Conservation (phyloP, 2,113 vertebrate species). For the Brachyhypopomus occidentalis region DNA sequence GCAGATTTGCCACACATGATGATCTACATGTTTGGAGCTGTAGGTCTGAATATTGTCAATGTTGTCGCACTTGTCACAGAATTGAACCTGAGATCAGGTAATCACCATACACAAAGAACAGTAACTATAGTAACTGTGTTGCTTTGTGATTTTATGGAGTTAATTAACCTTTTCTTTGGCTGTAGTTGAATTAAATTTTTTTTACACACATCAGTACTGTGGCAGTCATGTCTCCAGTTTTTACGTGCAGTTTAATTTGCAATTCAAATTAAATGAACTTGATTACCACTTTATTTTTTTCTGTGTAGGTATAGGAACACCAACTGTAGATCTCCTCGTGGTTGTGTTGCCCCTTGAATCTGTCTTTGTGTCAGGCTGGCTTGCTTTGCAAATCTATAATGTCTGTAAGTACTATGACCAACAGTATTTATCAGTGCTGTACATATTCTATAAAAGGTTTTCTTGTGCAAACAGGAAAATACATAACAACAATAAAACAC, state of each 20-base stretch:
- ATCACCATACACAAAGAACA: not conserved
- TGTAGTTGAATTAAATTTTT: no score
- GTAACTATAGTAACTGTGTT: not conserved
- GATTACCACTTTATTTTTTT: not conserved
- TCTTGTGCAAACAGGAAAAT: no score
- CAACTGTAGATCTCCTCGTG: not conserved
- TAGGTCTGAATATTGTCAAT: not conserved
- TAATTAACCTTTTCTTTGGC: no score
- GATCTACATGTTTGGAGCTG: slow-evolving; percentile 32
- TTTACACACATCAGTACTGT: no score
- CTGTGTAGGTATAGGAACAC: not conserved
- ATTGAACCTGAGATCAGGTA: slow-evolving; percentile 30
- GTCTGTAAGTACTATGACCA: not conserved
- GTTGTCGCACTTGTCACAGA: not conserved
- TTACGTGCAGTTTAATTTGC: no score
- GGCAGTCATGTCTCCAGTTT: no score
- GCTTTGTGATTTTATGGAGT: no score
- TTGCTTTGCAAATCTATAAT: slow-evolving; percentile 3
- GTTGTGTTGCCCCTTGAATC: slow-evolving; percentile 1
- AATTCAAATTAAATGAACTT: no score
- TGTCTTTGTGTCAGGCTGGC: not conserved
- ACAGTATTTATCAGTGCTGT: not conserved
- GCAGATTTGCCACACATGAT: not conserved
- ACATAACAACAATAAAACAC: no score
- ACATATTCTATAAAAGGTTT: not conserved